Evolutionary conservation across 2,113 vertebrate genomes (phyloP).

Genomic region (Ammodytes marinus): DNA sequence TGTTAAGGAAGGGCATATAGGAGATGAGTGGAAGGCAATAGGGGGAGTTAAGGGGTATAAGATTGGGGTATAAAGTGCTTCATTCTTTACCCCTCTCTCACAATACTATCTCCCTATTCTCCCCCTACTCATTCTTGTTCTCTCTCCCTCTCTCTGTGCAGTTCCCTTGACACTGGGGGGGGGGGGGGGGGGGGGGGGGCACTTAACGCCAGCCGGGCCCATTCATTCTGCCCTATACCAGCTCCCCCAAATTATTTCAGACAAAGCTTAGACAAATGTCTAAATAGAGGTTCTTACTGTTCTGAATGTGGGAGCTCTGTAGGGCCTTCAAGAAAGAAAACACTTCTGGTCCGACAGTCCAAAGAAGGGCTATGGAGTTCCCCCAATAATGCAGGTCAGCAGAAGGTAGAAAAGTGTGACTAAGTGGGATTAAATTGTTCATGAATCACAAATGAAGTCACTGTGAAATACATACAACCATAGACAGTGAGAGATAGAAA

Average conservation of each 20-base stretch:
- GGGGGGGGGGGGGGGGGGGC: conserved; percentile 73
- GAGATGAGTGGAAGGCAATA: conserved; percentile 46
- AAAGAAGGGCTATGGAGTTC: conserved; percentile 16
- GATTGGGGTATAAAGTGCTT: conserved; percentile 43
- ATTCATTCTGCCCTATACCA: conserved; percentile 76
- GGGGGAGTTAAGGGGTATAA: conserved; percentile 30
- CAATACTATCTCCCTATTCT: conserved; percentile 34
- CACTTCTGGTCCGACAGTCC: conserved; percentile 39
- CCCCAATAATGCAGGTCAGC: conserved; percentile 5
- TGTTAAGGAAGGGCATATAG: conserved; percentile 67
- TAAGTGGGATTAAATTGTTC: conserved; percentile 12
- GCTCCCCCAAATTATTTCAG: conserved; percentile 82
- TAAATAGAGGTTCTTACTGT: conserved; percentile 71
- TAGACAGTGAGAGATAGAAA: conserved; percentile 19
- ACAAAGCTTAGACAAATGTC: conserved; percentile 84
- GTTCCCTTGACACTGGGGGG: conserved; percentile 78
- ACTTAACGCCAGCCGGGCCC: conserved; percentile 80
- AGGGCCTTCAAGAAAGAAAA: neutral
- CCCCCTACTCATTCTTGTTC: neutral
- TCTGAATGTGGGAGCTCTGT: conserved; percentile 35
- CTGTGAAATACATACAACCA: conserved; percentile 3
- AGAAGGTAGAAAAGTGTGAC: neutral
- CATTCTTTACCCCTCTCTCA: conserved; percentile 33
- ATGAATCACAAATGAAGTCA: conserved; percentile 15
- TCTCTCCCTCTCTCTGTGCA: conserved; percentile 59